Conservation (phyloP, 2,888 invertebrate genomes). For the Liodrosophila aerea region DNA sequence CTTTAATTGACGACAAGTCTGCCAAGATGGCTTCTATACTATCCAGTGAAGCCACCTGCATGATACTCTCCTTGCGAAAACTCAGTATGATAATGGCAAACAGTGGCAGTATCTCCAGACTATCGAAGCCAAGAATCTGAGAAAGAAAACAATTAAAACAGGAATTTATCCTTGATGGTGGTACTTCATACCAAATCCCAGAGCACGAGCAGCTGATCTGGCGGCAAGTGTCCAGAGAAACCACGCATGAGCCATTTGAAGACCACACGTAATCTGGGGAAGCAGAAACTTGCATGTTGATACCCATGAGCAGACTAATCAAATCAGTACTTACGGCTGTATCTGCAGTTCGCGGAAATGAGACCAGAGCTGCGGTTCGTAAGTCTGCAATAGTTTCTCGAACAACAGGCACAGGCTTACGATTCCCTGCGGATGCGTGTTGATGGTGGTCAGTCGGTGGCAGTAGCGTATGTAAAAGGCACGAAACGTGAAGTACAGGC, state of each 20-base stretch:
- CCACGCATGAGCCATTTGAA: constrained; percentile 98
- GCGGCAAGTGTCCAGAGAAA: constrained; percentile 96
- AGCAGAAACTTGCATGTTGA: background rate
- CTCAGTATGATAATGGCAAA: constrained; percentile 92
- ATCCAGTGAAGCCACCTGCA: constrained; percentile 88
- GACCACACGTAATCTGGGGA: constrained; percentile 90
- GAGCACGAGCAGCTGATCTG: constrained; percentile 93
- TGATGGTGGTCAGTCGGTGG: constrained; percentile 95
- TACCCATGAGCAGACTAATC: background rate
- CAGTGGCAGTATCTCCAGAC: constrained; percentile 93
- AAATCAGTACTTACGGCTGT: constrained; percentile 90
- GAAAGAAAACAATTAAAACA: background rate
- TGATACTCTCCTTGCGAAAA: constrained; percentile 92
- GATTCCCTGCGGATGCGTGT: constrained; percentile 95
- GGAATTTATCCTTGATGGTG: no score
- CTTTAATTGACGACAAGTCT: constrained; percentile 93
- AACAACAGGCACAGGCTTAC: constrained; percentile 94
- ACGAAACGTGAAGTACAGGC: constrained; percentile 94
- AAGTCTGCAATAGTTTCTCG: constrained; percentile 93
- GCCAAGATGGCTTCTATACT: constrained; percentile 93
- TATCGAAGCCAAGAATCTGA: constrained; percentile 92
- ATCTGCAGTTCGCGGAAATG: constrained; percentile 94
- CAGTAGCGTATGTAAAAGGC: constrained; percentile 96
- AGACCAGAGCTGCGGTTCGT: constrained; percentile 94
- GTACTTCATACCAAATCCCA: constrained; percentile 91